phyloP scores from a whole-genome alignment of 2,797 vertebrate genomes.

The Xenopus petersii region DNA sequence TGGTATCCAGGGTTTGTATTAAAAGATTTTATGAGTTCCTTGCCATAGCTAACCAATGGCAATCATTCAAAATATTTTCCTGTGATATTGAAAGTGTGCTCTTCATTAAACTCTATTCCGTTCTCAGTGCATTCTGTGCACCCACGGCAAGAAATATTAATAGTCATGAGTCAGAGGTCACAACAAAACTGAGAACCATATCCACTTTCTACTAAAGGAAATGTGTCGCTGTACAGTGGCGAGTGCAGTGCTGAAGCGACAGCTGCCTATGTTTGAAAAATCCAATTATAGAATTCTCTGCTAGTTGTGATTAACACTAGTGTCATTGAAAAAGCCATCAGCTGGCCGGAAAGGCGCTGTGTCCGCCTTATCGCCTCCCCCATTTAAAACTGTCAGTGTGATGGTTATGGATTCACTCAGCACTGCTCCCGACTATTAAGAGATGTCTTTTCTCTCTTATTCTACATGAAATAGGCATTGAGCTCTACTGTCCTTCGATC shows the following conservation, averaged over 20 bases:
- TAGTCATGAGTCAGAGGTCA: background rate
- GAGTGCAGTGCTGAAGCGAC: conserved; percentile 30
- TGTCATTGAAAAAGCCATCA: conserved; percentile 38
- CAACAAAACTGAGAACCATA: background rate
- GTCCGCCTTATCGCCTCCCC: conserved; percentile 13
- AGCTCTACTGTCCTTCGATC: conserved; percentile 11
- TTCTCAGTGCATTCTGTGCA: background rate
- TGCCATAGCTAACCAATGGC: too few relatives aligned
- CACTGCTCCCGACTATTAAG: conserved; percentile 14
- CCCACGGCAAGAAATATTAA: background rate
- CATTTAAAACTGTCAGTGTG: conserved; percentile 35
- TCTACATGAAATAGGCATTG: conserved; percentile 30
- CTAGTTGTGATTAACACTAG: conserved; percentile 40
- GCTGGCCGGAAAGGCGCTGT: conserved; percentile 13
- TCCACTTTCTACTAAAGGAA: conserved; percentile 4
- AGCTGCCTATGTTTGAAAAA: conserved; percentile 41
- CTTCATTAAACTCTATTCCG: background rate
- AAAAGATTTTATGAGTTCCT: too few relatives aligned
- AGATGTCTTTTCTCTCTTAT: conserved; percentile 20
- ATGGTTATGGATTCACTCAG: conserved; percentile 25
- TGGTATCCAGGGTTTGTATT: too few relatives aligned
- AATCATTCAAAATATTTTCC: too few relatives aligned
- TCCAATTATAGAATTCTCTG: conserved; percentile 43
- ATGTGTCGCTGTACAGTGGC: conserved; percentile 30
- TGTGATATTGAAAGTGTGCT: too few relatives aligned